Conservation (phyloP, 1,140 invertebrate species). For the Euwallacea similis region DNA sequence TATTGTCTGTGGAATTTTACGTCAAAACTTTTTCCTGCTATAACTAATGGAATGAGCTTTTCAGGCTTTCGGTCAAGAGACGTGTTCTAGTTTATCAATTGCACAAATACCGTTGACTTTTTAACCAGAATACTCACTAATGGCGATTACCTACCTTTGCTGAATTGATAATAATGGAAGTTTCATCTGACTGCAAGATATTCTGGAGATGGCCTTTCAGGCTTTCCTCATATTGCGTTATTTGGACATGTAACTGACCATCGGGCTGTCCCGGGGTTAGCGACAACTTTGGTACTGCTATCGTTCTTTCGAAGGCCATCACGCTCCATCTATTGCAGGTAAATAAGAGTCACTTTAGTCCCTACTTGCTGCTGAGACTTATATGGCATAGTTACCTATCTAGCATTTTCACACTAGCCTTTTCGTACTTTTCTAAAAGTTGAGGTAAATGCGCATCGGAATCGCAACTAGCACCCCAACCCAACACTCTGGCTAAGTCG, state of each 20-base stretch:
- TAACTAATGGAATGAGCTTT: too few relatives aligned
- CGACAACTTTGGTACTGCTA: constrained; percentile 64
- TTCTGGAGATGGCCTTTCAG: constrained; percentile 81
- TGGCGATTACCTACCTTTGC: constrained; percentile 59
- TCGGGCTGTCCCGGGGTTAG: constrained; percentile 58
- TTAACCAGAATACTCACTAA: too few relatives aligned
- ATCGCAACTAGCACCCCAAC: constrained; percentile 95
- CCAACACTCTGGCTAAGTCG: constrained; percentile 89
- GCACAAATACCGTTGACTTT: too few relatives aligned
- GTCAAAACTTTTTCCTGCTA: too few relatives aligned
- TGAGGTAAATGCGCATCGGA: constrained; percentile 92
- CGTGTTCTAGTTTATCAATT: too few relatives aligned
- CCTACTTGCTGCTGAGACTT: neutral
- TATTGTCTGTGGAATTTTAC: too few relatives aligned
- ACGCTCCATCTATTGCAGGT: constrained; percentile 63
- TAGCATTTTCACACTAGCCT: constrained; percentile 93
- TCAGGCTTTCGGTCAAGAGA: too few relatives aligned
- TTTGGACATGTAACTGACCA: constrained; percentile 55
- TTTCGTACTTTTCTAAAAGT: constrained; percentile 90
- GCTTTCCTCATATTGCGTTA: constrained; percentile 75
- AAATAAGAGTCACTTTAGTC: constrained; percentile 45
- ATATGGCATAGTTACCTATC: constrained; percentile 56
- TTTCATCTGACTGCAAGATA: constrained; percentile 84
- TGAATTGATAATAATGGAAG: constrained; percentile 72
- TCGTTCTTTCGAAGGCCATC: constrained; percentile 74